These are phyloP conservation scores for Ia io DNA, from an alignment of 2,113 vertebrate species.

Conservation along the genomic window DNA sequence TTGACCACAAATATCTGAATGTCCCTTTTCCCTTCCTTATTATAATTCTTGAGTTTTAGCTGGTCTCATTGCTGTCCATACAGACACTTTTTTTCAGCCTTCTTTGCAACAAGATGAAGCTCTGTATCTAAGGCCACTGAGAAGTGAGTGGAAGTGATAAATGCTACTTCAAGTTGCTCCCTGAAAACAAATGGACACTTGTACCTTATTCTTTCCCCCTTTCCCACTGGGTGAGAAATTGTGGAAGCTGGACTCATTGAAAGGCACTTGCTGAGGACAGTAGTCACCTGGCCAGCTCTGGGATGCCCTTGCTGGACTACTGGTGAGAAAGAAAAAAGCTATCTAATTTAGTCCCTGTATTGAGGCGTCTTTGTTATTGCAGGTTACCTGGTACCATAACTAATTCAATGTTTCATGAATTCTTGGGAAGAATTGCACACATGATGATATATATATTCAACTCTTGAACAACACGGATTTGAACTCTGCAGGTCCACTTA, in stretches of 20 bases:
- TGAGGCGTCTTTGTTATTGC: not conserved
- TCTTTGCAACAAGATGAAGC: not conserved
- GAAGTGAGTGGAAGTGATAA: not conserved
- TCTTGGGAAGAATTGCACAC: not conserved
- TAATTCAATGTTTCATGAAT: not conserved
- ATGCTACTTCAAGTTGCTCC: not conserved
- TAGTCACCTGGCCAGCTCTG: not conserved
- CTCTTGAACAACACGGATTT: not conserved
- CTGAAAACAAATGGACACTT: not conserved
- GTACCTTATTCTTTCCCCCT: not conserved
- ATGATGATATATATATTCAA: not conserved
- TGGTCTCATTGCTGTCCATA: not conserved
- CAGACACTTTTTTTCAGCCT: not conserved
- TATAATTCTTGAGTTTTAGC: not conserved
- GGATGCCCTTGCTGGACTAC: not conserved
- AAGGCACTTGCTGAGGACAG: not conserved
- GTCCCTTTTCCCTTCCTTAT: not conserved
- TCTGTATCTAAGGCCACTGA: not conserved
- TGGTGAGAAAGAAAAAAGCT: not conserved
- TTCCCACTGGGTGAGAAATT: not conserved
- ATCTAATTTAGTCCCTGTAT: not conserved
- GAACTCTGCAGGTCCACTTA: not conserved
- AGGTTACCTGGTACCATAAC: not conserved
- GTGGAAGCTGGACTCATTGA: not conserved
- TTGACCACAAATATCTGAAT: not conserved